These are phyloP conservation scores for Bambusicola thoracicus DNA, from an alignment of 2,113 vertebrate genomes.

Conservation along the genomic window DNA sequence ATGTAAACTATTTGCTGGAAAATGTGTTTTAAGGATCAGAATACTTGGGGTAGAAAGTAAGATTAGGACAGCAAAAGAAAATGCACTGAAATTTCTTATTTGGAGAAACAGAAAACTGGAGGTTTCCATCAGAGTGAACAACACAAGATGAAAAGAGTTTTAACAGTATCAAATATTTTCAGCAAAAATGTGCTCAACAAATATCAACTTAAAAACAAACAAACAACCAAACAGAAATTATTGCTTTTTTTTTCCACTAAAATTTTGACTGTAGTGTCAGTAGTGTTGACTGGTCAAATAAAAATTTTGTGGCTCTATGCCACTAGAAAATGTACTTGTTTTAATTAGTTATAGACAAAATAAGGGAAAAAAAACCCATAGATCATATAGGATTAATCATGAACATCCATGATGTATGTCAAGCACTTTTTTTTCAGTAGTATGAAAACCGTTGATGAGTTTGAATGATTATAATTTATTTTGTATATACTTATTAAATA, in stretches of 20 bases:
- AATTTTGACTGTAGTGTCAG: neutral
- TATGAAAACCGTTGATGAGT: neutral
- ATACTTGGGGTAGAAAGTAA: neutral
- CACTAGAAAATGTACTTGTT: neutral
- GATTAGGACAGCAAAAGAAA: constrained; percentile 14
- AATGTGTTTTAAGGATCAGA: constrained; percentile 7
- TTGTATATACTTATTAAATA: constrained; percentile 14
- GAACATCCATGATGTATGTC: neutral
- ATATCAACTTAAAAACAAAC: neutral
- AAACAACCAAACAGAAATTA: neutral
- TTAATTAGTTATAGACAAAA: neutral
- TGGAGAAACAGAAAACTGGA: constrained; percentile 20
- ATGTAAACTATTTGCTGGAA: constrained; percentile 16
- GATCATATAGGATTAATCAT: neutral
- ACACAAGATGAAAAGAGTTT: constrained; percentile 33
- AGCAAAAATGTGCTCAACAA: neutral
- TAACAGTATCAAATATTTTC: constrained; percentile 23
- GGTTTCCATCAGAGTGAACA: neutral
- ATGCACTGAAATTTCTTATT: constrained; percentile 22
- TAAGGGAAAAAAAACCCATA: neutral
- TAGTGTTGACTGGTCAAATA: neutral
- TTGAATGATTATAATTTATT: constrained; percentile 28
- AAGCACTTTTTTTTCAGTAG: neutral
- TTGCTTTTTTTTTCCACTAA: neutral
- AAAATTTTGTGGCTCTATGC: neutral